Evolutionary conservation across 2,113 vertebrate species (phyloP).

Genomic region (Gobius niger): DNA sequence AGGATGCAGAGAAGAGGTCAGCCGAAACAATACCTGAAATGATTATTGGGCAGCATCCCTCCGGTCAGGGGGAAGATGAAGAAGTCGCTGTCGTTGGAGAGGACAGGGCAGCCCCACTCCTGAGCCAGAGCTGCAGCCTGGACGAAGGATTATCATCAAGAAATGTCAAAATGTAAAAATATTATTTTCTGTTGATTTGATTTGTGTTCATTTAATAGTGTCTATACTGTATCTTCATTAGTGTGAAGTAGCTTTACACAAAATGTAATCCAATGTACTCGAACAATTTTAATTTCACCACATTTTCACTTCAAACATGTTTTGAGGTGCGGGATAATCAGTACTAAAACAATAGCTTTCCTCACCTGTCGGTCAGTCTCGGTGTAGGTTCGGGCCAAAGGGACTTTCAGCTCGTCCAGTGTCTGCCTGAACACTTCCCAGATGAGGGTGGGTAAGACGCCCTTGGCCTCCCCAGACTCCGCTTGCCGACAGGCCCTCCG

Average conservation of each 20-base stretch:
- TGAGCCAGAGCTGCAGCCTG: constrained; percentile 83
- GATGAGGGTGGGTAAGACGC: constrained; percentile 73
- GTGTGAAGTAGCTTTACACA: too few species aligned
- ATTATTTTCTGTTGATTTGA: too few species aligned
- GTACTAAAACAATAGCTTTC: not conserved
- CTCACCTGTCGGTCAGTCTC: constrained; percentile 78
- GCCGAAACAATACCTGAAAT: constrained; percentile 71
- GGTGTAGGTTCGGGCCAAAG: constrained; percentile 79
- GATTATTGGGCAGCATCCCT: constrained; percentile 78
- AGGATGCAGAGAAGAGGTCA: too few species aligned
- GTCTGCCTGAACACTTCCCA: constrained; percentile 80
- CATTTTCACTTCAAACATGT: too few species aligned
- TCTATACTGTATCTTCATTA: too few species aligned
- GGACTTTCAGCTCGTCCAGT: constrained; percentile 74
- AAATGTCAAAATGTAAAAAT: not conserved
- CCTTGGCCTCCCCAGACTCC: not conserved
- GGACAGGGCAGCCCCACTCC: constrained; percentile 84
- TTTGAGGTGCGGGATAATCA: too few species aligned
- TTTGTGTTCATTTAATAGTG: too few species aligned
- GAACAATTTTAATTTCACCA: too few species aligned
- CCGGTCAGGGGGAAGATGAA: constrained; percentile 80
- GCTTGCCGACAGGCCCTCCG: constrained; percentile 66
- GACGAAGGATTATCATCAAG: not conserved
- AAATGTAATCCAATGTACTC: too few species aligned
- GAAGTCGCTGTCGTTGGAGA: constrained; percentile 88